Evolutionary conservation across 2,888 invertebrate species (phyloP).

Genomic region (Synanthedon vespiformis): DNA sequence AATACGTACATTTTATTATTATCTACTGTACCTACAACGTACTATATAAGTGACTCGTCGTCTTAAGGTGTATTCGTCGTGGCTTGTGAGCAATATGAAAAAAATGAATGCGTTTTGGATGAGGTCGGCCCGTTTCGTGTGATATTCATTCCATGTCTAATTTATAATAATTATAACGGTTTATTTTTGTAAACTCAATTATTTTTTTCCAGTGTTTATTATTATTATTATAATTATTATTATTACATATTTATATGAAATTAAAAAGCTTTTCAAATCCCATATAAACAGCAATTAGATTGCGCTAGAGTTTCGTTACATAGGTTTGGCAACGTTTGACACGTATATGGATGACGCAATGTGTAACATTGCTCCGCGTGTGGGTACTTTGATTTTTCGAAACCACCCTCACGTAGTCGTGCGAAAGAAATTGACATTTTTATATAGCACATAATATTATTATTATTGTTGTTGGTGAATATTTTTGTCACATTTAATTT

Average conservation of each 20-base stretch:
- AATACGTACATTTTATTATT: conserved; percentile 51
- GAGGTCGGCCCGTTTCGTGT: conserved; percentile 59
- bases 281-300: conserved; percentile 57
- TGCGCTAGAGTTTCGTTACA: conserved; percentile 54
- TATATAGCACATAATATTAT: conserved; percentile 20
- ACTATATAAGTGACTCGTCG: conserved; percentile 27
- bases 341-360: conserved; percentile 24
- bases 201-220: conserved; percentile 36
- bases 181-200: conserved; percentile 39
- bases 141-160: conserved; percentile 60
- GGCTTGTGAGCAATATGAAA: conserved; percentile 5
- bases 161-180: conserved; percentile 29
- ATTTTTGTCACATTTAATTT: conserved; percentile 52
- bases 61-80: conserved; percentile 13
- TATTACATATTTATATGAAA: too few relatives aligned
- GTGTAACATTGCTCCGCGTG: conserved; percentile 46
- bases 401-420: too few relatives aligned
- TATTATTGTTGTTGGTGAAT: conserved; percentile 26
- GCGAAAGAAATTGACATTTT: not conserved
- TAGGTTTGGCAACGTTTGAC: conserved; percentile 21
- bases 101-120: conserved; percentile 17
- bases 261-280: conserved; percentile 15
- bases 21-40: conserved; percentile 24
- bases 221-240: conserved; percentile 11
- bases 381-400: too few relatives aligned